Conservation (phyloP, 1,140 invertebrate genomes). For the Calliopsis andreniformis region DNA sequence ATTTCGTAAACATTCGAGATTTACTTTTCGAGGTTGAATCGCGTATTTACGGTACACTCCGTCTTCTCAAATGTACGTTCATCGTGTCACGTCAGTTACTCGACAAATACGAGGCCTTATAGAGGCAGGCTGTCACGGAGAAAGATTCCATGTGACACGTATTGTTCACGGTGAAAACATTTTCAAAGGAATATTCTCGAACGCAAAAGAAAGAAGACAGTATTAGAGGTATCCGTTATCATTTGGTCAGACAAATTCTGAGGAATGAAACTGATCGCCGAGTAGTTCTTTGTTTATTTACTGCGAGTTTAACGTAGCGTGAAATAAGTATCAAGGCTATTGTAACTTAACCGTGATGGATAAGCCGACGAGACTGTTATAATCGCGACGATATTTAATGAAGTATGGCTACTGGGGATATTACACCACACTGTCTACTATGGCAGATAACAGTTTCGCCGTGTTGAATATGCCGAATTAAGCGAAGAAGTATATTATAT, state of each 20-base stretch:
- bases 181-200: neutral
- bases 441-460: too few species aligned
- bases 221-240: neutral
- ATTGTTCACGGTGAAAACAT: neutral
- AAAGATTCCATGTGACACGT: neutral
- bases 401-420: too few species aligned
- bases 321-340: conserved; percentile 16
- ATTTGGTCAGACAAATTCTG: neutral
- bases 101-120: neutral
- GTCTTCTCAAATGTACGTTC: too few species aligned
- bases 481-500: too few species aligned
- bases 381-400: neutral
- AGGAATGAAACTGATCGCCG: neutral
- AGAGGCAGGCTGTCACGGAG: neutral
- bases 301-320: neutral
- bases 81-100: neutral
- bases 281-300: neutral
- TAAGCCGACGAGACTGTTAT: neutral
- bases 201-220: conserved; percentile 8
- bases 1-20: too few species aligned
- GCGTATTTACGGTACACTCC: too few species aligned
- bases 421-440: too few species aligned
- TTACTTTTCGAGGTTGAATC: too few species aligned
- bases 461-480: too few species aligned
- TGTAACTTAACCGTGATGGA: conserved; percentile 24